Conservation (phyloP, 2,113 vertebrate species). For the Ranitomeya variabilis region DNA sequence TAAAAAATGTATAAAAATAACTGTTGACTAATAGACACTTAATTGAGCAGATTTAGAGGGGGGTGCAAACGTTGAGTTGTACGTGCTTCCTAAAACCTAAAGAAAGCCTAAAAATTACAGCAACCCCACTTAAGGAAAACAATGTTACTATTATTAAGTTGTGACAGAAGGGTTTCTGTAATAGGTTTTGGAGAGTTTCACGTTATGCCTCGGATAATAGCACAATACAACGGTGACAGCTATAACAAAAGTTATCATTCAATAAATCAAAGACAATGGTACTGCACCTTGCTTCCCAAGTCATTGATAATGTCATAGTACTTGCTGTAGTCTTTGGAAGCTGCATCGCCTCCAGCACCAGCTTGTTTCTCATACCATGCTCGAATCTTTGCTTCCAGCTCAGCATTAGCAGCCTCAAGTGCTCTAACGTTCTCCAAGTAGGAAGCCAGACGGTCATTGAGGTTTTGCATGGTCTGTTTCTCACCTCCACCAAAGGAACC, state of each 20-base stretch:
- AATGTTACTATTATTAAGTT: too few species aligned
- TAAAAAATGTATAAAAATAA: neutral
- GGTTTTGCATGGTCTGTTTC: slow-evolving; percentile 79
- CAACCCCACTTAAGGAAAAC: too few species aligned
- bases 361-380: slow-evolving; percentile 78
- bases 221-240: too few species aligned
- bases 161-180: too few species aligned
- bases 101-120: too few species aligned
- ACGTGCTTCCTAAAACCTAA: too few species aligned
- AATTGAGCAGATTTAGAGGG: too few species aligned
- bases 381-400: slow-evolving; percentile 76
- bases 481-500: slow-evolving; percentile 63
- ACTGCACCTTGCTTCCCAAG: slow-evolving; percentile 72
- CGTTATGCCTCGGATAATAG: too few species aligned
- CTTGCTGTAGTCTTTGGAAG: slow-evolving; percentile 70
- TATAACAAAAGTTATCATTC: too few species aligned
- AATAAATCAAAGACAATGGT: neutral
- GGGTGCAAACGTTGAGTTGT: too few species aligned
- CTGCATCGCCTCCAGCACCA: slow-evolving; percentile 60
- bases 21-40: too few species aligned
- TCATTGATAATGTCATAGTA: slow-evolving; percentile 71
- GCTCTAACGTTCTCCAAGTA: slow-evolving; percentile 76
- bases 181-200: too few species aligned
- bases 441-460: slow-evolving; percentile 76
- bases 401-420: slow-evolving; percentile 72